A percentile compares a stretch with the other conserved stretches of the same genome.
Evolutionary conservation across 2,797 vertebrate genomes (phyloP).

Genomic region (Ctenosaura bakeri): DNA sequence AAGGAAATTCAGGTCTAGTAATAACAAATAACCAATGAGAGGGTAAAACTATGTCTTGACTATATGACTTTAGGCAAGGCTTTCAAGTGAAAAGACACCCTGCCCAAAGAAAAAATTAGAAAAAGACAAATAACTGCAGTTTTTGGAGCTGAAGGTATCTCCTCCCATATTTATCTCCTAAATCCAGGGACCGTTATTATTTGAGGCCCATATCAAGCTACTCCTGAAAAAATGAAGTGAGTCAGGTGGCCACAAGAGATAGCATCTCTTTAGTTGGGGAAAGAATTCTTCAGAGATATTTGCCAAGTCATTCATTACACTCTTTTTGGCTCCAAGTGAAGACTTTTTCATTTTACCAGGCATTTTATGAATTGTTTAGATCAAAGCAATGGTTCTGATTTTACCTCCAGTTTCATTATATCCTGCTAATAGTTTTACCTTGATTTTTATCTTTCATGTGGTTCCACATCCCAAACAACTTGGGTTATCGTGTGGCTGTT

Average conservation of each 20-base stretch:
- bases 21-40: background rate
- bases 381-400: background rate
- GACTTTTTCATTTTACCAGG: background rate
- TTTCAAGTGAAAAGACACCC: background rate
- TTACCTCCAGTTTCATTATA: background rate
- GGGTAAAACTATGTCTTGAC: background rate
- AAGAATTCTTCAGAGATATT: too few relatives aligned
- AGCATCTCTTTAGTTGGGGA: background rate
- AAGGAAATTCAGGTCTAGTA: background rate
- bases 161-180: background rate
- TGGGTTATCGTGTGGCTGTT: background rate
- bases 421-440: background rate
- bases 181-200: background rate
- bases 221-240: background rate
- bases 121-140: background rate
- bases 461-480: background rate
- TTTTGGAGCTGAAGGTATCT: background rate
- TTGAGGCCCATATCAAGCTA: background rate
- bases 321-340: too few relatives aligned
- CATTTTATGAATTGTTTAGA: background rate
- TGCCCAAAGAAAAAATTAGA: background rate
- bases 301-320: too few relatives aligned
- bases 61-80: background rate
- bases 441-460: background rate
- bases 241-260: background rate